A percentile compares a stretch with the other conserved stretches of the same genome.
These are phyloP conservation scores for Scaptomyza caliginosa DNA, from an alignment of 2,888 invertebrate species.

Conservation along the genomic window DNA sequence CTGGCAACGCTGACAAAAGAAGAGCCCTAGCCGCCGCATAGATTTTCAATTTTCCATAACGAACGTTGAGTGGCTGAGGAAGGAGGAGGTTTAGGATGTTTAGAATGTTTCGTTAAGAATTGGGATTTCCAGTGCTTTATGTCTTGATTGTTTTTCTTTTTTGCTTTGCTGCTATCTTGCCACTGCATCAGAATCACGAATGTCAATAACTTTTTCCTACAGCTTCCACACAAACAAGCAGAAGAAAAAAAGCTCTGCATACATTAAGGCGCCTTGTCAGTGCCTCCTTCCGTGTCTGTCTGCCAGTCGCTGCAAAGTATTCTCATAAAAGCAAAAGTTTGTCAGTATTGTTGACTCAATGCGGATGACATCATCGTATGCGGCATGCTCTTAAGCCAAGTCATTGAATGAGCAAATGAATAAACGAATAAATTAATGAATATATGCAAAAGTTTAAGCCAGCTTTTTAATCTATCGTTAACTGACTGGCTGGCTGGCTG, in stretches of 20 bases:
- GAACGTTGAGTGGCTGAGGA: slow-evolving; percentile 17
- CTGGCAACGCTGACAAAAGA: slow-evolving; percentile 6
- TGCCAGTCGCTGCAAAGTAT: slow-evolving; percentile 2
- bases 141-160: slow-evolving; percentile 67
- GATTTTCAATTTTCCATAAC: slow-evolving; percentile 76
- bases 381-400: slow-evolving; percentile 42
- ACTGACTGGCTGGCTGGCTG: slow-evolving; percentile 1
- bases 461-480: slow-evolving; percentile 44
- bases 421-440: slow-evolving; percentile 42
- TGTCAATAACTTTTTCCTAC: slow-evolving; percentile 69
- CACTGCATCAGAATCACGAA: slow-evolving; percentile 68
- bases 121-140: slow-evolving; percentile 35
- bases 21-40: slow-evolving; percentile 34
- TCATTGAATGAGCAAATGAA: slow-evolving; percentile 17
- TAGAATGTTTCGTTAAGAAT: neutral
- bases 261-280: slow-evolving; percentile 58
- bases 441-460: neutral
- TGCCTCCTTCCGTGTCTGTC: neutral
- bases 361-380: slow-evolving; percentile 60
- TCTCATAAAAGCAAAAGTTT: slow-evolving; percentile 62
- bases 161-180: slow-evolving; percentile 34
- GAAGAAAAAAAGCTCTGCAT: slow-evolving; percentile 55
- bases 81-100: neutral
- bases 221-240: neutral
- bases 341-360: slow-evolving; percentile 58